These are phyloP conservation scores for Blastobasis adustella DNA, from an alignment of 2,888 invertebrate species.

Conservation along the genomic window DNA sequence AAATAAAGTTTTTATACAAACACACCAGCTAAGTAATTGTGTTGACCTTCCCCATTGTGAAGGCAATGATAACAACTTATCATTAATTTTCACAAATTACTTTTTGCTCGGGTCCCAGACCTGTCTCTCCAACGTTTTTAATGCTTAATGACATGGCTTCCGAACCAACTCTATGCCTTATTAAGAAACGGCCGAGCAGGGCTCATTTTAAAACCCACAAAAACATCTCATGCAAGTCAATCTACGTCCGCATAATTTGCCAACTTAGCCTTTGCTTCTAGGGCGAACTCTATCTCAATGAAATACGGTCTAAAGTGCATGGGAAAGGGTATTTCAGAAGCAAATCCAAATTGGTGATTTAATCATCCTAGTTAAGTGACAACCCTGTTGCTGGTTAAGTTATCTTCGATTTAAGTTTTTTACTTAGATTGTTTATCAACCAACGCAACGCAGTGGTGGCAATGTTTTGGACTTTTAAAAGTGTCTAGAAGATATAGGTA, in stretches of 20 bases:
- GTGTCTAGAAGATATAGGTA: too few species aligned
- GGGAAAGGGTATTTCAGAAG: not conserved
- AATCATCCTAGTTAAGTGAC: constrained; percentile 17
- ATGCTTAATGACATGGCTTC: not conserved
- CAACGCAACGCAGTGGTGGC: constrained; percentile 12
- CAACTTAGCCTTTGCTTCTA: too few species aligned
- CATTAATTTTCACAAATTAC: too few species aligned
- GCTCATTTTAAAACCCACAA: constrained; percentile 30
- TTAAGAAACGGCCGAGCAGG: constrained; percentile 26
- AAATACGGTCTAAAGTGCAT: constrained; percentile 13
- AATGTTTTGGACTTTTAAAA: too few species aligned
- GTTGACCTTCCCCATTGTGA: too few species aligned
- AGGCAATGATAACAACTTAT: too few species aligned
- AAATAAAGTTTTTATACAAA: too few species aligned
- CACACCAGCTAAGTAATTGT: too few species aligned
- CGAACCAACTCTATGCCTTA: constrained; percentile 31
- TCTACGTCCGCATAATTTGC: constrained; percentile 14
- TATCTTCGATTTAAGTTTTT: constrained; percentile 23
- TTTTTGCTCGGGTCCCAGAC: too few species aligned
- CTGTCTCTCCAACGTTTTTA: too few species aligned
- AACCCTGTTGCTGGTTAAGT: constrained; percentile 17
- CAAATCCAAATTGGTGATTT: constrained; percentile 6
- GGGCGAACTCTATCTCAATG: constrained; percentile 8
- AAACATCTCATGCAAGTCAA: constrained; percentile 46
- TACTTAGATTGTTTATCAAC: constrained; percentile 14